Conservation (phyloP, 2,113 vertebrate genomes). For the Murina feae region DNA sequence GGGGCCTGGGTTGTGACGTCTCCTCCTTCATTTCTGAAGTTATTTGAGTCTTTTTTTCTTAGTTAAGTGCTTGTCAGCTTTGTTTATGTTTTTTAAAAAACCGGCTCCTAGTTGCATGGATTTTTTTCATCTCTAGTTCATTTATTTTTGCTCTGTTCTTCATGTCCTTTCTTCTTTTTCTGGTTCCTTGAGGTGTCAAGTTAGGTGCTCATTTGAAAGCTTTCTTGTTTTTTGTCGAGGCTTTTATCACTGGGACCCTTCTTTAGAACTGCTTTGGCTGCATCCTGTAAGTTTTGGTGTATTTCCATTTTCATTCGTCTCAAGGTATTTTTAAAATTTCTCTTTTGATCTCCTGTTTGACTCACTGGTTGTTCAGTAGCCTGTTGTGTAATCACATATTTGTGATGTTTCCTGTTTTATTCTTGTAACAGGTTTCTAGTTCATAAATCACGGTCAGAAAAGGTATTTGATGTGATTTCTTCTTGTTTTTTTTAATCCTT, state of each 20-base stretch:
- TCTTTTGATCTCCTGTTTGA: neutral
- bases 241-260: neutral
- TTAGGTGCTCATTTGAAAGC: neutral
- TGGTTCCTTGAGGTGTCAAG: neutral
- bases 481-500: too few species aligned
- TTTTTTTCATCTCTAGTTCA: neutral
- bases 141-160: neutral
- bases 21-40: neutral
- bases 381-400: neutral
- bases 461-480: neutral
- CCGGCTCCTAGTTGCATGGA: neutral
- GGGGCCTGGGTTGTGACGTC: neutral
- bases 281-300: neutral
- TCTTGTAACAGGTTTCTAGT: neutral
- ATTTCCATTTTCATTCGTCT: neutral
- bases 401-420: neutral
- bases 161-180: neutral
- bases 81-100: neutral
- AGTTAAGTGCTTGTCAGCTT: neutral
- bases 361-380: neutral
- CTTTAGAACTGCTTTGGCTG: neutral
- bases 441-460: neutral
- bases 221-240: neutral
- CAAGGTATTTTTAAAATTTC: neutral
- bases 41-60: neutral